Conservation (phyloP, 2,888 invertebrate species). For the Aleiodes alternator region DNA sequence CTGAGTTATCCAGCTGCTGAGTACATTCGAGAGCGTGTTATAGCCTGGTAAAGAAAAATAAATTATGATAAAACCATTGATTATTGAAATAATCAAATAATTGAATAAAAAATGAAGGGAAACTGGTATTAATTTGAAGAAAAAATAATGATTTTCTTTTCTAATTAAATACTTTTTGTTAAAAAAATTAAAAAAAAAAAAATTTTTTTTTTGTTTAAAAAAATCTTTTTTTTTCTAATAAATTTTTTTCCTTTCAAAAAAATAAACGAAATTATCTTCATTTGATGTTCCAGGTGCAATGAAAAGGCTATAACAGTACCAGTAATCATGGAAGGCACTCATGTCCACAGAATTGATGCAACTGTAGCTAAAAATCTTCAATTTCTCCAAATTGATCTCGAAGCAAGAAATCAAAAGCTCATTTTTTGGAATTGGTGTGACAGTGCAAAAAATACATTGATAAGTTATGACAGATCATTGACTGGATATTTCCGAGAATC, state of each 20-base stretch:
- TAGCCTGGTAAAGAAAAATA: slow-evolving; percentile 64
- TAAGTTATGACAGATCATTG: slow-evolving; percentile 64
- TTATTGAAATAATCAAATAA: too few relatives aligned
- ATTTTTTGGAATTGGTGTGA: slow-evolving; percentile 74
- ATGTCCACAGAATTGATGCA: slow-evolving; percentile 81
- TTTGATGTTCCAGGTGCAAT: slow-evolving; percentile 64
- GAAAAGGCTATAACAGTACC: slow-evolving; percentile 67
- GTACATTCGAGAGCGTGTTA: slow-evolving; percentile 76
- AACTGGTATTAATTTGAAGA: too few relatives aligned
- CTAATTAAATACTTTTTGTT: too few relatives aligned
- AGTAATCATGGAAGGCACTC: slow-evolving; percentile 81
- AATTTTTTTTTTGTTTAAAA: too few relatives aligned
- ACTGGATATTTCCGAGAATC: slow-evolving; percentile 61
- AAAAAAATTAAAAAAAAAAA: too few relatives aligned
- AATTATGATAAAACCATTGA: too few relatives aligned
- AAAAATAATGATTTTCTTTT: too few relatives aligned
- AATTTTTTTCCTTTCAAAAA: neutral
- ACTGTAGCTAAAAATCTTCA: slow-evolving; percentile 80
- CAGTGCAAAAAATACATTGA: slow-evolving; percentile 62
- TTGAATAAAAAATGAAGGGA: too few relatives aligned
- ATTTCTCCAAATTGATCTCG: slow-evolving; percentile 66
- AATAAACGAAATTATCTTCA: slow-evolving; percentile 10
- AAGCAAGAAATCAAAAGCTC: slow-evolving; percentile 66
- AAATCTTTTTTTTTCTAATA: neutral
- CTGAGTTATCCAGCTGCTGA: slow-evolving; percentile 79